A percentile compares a stretch with the other conserved stretches of the same genome.
phyloP scores from a whole-genome alignment of 2,888 invertebrate genomes.

The Noctua comes region DNA sequence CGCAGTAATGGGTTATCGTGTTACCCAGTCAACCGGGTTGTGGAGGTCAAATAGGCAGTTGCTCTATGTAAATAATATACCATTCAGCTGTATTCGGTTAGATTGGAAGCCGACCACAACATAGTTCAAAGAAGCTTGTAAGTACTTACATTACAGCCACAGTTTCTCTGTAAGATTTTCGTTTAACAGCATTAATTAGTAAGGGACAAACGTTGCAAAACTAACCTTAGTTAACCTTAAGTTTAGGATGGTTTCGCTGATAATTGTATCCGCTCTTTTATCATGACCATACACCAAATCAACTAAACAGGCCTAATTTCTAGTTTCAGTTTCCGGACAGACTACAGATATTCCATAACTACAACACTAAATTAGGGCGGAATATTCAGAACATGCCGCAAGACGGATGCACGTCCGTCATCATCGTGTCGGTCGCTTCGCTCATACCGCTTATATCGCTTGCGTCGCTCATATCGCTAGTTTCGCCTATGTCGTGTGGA shows the following conservation, averaged over 20 bases:
- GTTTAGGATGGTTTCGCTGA: background rate
- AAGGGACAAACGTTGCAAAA: background rate
- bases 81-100: too few relatives aligned
- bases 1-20: too few relatives aligned
- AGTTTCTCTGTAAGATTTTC: too few relatives aligned
- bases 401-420: conserved; percentile 50
- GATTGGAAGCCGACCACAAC: too few relatives aligned
- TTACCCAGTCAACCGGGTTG: too few relatives aligned
- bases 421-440: conserved; percentile 10
- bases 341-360: background rate
- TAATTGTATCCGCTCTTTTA: background rate
- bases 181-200: background rate
- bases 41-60: too few relatives aligned
- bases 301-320: background rate
- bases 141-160: too few relatives aligned
- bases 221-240: background rate
- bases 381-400: conserved; percentile 40
- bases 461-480: conserved; percentile 9
- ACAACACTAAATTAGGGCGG: conserved; percentile 32
- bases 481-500: conserved; percentile 5
- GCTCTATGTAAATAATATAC: too few relatives aligned
- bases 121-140: too few relatives aligned
- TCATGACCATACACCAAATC: conserved; percentile 4
- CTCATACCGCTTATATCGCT: conserved; percentile 21
- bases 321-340: background rate